Evolutionary conservation across 2,888 invertebrate species (phyloP), one percentile per base, ranked within the genome.

Genomic region (Germaria angustata): DNA sequence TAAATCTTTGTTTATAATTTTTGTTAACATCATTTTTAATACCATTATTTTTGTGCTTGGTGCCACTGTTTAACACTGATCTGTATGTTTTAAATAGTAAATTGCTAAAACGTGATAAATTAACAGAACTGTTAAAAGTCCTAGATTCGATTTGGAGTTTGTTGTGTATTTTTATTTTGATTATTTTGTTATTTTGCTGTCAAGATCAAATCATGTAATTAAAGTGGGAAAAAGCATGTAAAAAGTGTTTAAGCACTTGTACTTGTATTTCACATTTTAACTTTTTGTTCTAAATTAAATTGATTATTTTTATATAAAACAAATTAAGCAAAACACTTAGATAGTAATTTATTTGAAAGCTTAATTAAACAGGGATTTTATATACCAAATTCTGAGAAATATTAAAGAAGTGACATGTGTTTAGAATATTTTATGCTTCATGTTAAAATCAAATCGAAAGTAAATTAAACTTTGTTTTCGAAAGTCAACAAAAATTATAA

Each of bases 71-170:
- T 6, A 28, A 28, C 3, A 5, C 6, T 28, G 28, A 3, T 28
- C 6, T 44, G 32, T 41, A 32, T 72, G 41, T 51, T 51, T 39
- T 41, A 51, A 63, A 80, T 65, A 71, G 49, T 51, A 71, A 77
- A 81, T 81, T 81, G 71, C 53, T 66, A 39, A 81, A 81, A 81
- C 81, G 81, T 81, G 81, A 81, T 81, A 65, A 65, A 71, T 65
- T 66, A 80, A 59, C 51, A 49, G 65, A 71, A 65, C 34, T 59
- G 57, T 76, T 66, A 65, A 76, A 59, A 71, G 49, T 80, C 65
- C 11, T 57, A 72, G 49, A 72, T 39, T 61, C 41, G 17, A 61
- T 72, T 72, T 72, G 28, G 17, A 72, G 36, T 59, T 44, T 46
- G 1, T 46, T 22, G 22, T 36, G 9, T 7, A 22, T 51, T 59